phyloP scores from a whole-genome alignment of 2,797 vertebrate genomes.

The Galago senegalensis region DNA sequence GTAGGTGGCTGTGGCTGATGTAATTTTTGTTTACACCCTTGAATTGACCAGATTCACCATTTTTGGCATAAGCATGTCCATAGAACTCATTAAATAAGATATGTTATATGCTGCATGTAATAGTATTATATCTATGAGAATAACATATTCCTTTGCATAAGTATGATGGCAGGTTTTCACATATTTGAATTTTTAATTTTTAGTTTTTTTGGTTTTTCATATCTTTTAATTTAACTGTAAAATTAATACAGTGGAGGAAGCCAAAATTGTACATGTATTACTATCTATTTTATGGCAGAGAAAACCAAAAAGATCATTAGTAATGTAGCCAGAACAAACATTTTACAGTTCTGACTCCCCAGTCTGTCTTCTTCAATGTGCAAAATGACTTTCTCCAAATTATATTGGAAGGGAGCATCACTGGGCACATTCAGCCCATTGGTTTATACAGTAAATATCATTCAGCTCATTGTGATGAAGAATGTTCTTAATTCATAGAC shows the following conservation, averaged over 20 bases:
- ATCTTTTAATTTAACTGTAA: conserved; percentile 3
- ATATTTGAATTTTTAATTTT: background rate
- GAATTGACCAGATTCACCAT: background rate
- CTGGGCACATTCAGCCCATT: background rate
- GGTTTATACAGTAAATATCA: background rate
- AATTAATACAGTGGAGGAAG: background rate
- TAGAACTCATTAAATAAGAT: background rate
- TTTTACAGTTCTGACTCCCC: background rate
- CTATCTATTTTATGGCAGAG: background rate
- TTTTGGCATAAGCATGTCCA: background rate
- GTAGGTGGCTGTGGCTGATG: background rate
- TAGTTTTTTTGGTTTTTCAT: background rate
- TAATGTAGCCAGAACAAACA: background rate
- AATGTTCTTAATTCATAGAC: background rate
- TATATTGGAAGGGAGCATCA: background rate
- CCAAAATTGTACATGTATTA: background rate
- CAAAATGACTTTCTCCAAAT: background rate
- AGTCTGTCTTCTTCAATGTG: background rate
- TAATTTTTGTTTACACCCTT: background rate
- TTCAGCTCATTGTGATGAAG: background rate
- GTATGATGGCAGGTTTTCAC: background rate
- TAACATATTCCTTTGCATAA: background rate
- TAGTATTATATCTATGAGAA: background rate
- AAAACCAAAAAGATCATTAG: background rate
- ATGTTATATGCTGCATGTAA: background rate